Evolutionary conservation across 2,113 vertebrate species (phyloP).

Genomic region (Nesogale talazaci): DNA sequence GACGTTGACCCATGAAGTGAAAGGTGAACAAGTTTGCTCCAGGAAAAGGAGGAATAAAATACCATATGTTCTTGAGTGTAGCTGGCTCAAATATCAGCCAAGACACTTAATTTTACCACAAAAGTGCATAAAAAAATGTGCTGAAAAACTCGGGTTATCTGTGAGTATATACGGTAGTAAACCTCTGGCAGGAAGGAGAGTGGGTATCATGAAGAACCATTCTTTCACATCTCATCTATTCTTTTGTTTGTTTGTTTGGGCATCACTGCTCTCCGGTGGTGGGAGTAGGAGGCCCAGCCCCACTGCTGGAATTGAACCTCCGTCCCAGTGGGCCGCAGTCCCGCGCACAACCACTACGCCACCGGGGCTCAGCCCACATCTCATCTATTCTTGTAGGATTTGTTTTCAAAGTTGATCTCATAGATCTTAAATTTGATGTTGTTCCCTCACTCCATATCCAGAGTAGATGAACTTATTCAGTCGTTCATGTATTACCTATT

Average conservation of each 20-base stretch:
- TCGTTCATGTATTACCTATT: background rate
- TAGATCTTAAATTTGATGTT: conserved; percentile 18
- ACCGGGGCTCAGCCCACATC: no score
- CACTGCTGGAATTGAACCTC: no score
- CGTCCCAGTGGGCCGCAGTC: no score
- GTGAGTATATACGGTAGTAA: background rate
- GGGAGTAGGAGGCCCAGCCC: no score
- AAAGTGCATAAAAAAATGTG: no score
- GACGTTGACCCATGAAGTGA: background rate
- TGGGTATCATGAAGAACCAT: background rate
- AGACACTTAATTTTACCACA: no score
- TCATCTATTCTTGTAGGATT: background rate
- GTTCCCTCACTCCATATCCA: background rate
- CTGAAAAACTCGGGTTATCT: no score
- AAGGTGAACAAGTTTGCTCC: background rate
- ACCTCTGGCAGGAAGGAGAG: background rate
- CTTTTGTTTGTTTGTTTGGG: no score
- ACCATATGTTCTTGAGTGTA: no score
- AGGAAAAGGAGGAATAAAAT: background rate
- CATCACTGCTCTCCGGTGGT: no score
- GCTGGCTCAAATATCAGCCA: no score
- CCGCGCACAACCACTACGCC: no score
- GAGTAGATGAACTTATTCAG: background rate
- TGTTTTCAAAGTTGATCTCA: background rate
- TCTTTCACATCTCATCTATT: background rate